Base-by-base conservation (phyloP, 2,888 invertebrate genomes). In the Synanthedon myopaeformis region DNA sequence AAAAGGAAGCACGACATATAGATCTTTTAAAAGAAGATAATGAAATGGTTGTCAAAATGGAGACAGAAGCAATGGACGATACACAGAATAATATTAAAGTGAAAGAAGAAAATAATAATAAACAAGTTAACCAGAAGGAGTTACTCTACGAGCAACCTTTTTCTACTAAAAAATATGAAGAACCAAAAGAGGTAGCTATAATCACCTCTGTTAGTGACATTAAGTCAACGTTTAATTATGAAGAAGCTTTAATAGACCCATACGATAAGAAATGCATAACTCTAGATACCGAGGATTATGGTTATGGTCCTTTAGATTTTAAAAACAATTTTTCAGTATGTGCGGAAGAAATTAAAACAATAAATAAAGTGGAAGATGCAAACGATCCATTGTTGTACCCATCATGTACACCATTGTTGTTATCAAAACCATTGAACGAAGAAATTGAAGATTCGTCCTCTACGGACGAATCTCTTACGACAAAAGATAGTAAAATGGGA, bases 231-330 rank as follows among this genome's bases (percentile, higher is more conserved):
- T 14, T 45, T 13, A 45, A 14, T 45, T 51, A 54, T 10, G 48
- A 57, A 41, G 52, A 54, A 45, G 52, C 54, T 12, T 55, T 59
- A 11, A 61, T 60, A 51, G 59, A 63, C 50, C 60, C 64, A 12
- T 58, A 61, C 12, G 59, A 58, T 49, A 63, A 65, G 53, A 60
- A 51, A 11, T 53, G 56, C 11, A 52, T 63, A 45, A 52, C 50
- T 49, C 45, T 45, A 42, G 59, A 61, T 12, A 52, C 51, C 1
- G 53, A 56, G 8, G 58, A 60, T 35, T 51, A 56, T n/a, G 54
- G 45, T 14, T 45, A 45, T 12, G 14, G 14, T 13, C 45, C 45
- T 13, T 45, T 45, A 12, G 14, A 12, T 13, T 45, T 13, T 45
- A 35, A 35, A 35, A 35, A 3, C 35, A 35, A 35, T 35, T 35